Evolutionary conservation across 2,888 invertebrate genomes (phyloP).

Genomic region (Pyrochroa serraticornis): DNA sequence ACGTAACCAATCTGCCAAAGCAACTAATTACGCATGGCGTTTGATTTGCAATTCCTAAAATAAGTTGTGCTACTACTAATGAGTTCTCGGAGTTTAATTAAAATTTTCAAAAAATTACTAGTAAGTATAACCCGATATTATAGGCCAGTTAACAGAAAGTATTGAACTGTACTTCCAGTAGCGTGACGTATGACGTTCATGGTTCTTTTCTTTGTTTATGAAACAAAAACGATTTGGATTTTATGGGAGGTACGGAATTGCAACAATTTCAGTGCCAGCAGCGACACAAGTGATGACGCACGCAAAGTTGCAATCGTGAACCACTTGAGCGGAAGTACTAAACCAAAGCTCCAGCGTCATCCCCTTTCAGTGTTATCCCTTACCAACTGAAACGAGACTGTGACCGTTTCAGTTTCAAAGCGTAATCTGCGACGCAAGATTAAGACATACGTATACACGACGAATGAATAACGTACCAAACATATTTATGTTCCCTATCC

Average conservation of each 20-base stretch:
- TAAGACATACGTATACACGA: slow-evolving; percentile 8
- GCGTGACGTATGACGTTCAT: background rate
- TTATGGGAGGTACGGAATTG: slow-evolving; percentile 32
- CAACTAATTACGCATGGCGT: background rate
- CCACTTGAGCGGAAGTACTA: slow-evolving; percentile 49
- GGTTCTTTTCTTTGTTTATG: slow-evolving; percentile 5
- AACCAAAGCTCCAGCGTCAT: slow-evolving; percentile 45
- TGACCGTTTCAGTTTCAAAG: slow-evolving; percentile 27
- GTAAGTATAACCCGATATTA: too few relatives aligned
- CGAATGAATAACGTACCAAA: background rate
- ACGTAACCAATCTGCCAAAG: slow-evolving; percentile 12
- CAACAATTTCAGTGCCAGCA: slow-evolving; percentile 33
- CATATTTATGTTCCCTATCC: background rate
- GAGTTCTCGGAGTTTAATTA: too few relatives aligned
- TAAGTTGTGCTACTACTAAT: too few relatives aligned
- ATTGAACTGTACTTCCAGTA: background rate
- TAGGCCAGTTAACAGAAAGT: too few relatives aligned
- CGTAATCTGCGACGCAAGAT: background rate
- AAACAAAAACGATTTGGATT: slow-evolving; percentile 4
- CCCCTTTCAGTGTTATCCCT: slow-evolving; percentile 44
- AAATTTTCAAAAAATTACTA: slow-evolving; percentile 7
- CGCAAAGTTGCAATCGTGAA: slow-evolving; percentile 46
- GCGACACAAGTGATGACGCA: slow-evolving; percentile 40
- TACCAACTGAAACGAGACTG: slow-evolving; percentile 39
- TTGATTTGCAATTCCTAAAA: slow-evolving; percentile 9